Percentiles rank a stretch among this genome's conserved stretches.
Conservation (phyloP, 2,113 vertebrate species). For the Hypanus sabinus region DNA sequence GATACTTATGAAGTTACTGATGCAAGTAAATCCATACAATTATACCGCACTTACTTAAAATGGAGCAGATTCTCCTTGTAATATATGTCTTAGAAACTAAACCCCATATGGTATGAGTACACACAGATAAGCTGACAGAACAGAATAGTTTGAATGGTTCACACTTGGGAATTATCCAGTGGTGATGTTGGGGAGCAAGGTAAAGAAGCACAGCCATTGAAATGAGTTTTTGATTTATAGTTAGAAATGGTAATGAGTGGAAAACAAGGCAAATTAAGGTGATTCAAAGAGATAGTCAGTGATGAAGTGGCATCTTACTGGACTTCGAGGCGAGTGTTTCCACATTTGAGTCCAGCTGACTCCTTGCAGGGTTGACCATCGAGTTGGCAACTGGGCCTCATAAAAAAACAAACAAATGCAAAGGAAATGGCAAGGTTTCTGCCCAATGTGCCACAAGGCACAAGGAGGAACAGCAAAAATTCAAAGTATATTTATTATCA, state of each 20-base stretch:
- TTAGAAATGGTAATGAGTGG: neutral
- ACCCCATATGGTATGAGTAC: constrained; percentile 8
- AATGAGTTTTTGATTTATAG: neutral
- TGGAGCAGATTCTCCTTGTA: constrained; percentile 6
- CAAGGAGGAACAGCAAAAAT: no score
- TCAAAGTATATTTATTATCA: no score
- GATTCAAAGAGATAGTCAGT: neutral
- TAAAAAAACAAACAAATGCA: no score
- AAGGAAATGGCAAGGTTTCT: no score
- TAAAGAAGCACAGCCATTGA: neutral
- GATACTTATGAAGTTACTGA: constrained; percentile 36
- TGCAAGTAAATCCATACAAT: constrained; percentile 38
- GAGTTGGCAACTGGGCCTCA: no score
- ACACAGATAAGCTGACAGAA: neutral
- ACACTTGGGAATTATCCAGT: neutral
- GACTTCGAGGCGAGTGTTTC: no score
- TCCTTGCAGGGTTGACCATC: no score
- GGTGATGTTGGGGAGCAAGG: neutral
- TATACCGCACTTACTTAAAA: constrained; percentile 29
- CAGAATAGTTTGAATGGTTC: neutral
- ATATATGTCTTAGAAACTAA: constrained; percentile 26
- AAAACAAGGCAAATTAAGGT: neutral
- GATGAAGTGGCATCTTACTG: no score
- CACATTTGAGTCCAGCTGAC: no score
- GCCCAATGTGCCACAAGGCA: no score